Percentiles rank a stretch among this genome's conserved stretches.
These are phyloP conservation scores for Craseonycteris thonglongyai DNA, from an alignment of 2,113 vertebrate genomes.

Conservation along the genomic window DNA sequence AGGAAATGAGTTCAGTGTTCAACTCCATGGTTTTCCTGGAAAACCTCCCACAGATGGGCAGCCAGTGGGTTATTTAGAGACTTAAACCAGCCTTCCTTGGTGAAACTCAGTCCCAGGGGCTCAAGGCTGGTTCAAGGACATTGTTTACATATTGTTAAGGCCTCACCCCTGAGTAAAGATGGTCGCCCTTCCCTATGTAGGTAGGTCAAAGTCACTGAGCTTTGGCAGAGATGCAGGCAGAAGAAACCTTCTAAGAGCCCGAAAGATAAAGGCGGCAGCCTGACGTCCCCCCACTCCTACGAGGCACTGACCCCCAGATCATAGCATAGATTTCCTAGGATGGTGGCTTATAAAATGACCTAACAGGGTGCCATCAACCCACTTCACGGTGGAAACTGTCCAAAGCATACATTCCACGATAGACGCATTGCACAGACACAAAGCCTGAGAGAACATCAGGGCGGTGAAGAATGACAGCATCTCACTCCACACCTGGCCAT, in stretches of 20 bases:
- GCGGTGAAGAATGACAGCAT: not conserved
- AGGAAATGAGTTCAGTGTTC: not conserved
- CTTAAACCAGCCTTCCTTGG: not conserved
- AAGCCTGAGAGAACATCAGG: not conserved
- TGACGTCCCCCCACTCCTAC: not conserved
- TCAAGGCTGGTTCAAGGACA: not conserved
- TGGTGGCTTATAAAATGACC: not conserved
- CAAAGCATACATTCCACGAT: not conserved
- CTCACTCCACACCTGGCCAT: not conserved
- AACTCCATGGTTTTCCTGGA: not conserved
- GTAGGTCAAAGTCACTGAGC: not conserved
- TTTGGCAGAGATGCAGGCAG: not conserved
- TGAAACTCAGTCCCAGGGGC: not conserved
- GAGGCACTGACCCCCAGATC: not conserved
- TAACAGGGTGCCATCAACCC: accelerated
- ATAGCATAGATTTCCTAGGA: not conserved
- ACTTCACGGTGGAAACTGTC: accelerated
- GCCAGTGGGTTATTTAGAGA: not conserved
- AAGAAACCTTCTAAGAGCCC: not conserved
- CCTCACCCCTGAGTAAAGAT: not conserved
- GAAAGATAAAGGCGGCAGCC: not conserved
- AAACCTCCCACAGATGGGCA: not conserved
- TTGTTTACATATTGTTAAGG: not conserved
- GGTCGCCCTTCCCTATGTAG: accelerated
- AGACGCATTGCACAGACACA: not conserved